phyloP scores from a whole-genome alignment of 2,888 invertebrate species.

The Pollenia amentaria region DNA sequence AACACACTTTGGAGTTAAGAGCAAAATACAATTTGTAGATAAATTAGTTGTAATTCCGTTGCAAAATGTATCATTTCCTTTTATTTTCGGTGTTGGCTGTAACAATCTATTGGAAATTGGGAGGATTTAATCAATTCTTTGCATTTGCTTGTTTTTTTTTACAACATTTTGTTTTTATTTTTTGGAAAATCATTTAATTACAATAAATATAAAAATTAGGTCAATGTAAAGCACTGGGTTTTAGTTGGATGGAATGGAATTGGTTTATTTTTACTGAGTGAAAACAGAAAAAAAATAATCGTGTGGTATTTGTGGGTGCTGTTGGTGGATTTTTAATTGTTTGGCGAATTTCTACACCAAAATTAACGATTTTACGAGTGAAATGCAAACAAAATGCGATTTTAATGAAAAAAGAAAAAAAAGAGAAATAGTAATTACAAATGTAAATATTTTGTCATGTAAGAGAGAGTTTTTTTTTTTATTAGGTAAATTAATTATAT shows the following conservation, averaged over 20 bases:
- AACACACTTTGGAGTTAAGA: constrained; percentile 27
- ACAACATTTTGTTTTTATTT: neutral
- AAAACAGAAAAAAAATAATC: neutral
- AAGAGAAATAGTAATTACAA: constrained; percentile 24
- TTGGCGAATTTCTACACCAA: constrained; percentile 15
- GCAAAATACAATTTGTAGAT: constrained; percentile 56
- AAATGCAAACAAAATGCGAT: constrained; percentile 43
- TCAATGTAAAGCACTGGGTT: constrained; percentile 7
- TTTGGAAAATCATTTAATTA: constrained; percentile 56
- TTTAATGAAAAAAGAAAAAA: constrained; percentile 10
- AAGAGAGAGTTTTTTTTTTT: neutral
- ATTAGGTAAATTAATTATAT: constrained; percentile 1
- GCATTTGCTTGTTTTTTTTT: neutral
- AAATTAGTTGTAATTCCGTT: constrained; percentile 72
- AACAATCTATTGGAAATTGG: constrained; percentile 42
- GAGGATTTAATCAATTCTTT: constrained; percentile 47
- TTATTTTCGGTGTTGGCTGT: constrained; percentile 23
- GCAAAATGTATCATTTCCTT: constrained; percentile 64
- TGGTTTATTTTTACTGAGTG: neutral
- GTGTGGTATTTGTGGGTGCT: constrained; percentile 22
- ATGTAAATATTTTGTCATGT: constrained; percentile 42
- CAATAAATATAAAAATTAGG: constrained; percentile 44
- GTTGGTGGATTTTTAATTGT: constrained; percentile 21
- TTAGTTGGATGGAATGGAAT: neutral
- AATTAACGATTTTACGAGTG: constrained; percentile 26